Evolutionary conservation across 2,113 vertebrate species (phyloP).

Genomic region (Mungos mungo): DNA sequence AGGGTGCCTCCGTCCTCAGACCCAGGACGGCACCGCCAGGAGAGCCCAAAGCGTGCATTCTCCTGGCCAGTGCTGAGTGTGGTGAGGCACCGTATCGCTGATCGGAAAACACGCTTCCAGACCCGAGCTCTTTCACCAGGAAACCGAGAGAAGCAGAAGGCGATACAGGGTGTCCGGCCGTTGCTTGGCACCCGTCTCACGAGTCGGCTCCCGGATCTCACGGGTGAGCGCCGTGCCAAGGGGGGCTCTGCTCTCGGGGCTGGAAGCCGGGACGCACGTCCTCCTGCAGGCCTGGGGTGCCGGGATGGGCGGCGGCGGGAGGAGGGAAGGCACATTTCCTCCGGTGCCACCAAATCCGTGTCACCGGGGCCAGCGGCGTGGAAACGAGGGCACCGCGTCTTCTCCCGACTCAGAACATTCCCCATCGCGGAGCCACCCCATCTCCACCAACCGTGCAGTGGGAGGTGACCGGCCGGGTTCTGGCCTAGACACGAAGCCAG

Average conservation of each 20-base stretch:
- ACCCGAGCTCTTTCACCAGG: rapidly evolving
- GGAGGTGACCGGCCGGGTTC: too few species aligned
- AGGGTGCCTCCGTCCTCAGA: not conserved
- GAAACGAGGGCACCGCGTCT: not conserved
- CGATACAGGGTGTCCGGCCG: rapidly evolving
- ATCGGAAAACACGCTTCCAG: not conserved
- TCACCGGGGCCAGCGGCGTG: not conserved
- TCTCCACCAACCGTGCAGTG: not conserved
- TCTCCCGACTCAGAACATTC: not conserved
- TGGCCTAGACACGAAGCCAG: rapidly evolving
- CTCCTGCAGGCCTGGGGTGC: too few species aligned
- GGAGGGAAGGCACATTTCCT: not conserved
- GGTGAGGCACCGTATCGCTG: rapidly evolving
- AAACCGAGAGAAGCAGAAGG: not conserved
- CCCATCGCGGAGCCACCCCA: not conserved
- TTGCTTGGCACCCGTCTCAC: too few species aligned
- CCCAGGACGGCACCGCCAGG: rapidly evolving
- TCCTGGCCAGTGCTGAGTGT: rapidly evolving
- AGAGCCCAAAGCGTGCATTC: not conserved
- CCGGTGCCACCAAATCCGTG: not conserved
- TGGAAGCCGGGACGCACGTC: rapidly evolving
- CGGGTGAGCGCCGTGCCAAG: rapidly evolving
- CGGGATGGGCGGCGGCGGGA: rapidly evolving
- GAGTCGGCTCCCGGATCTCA: not conserved
- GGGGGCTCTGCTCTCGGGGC: rapidly evolving